Evolutionary conservation across 2,113 vertebrate genomes (phyloP), one percentile per base, ranked within the genome.

Genomic region (Felis chaus): DNA sequence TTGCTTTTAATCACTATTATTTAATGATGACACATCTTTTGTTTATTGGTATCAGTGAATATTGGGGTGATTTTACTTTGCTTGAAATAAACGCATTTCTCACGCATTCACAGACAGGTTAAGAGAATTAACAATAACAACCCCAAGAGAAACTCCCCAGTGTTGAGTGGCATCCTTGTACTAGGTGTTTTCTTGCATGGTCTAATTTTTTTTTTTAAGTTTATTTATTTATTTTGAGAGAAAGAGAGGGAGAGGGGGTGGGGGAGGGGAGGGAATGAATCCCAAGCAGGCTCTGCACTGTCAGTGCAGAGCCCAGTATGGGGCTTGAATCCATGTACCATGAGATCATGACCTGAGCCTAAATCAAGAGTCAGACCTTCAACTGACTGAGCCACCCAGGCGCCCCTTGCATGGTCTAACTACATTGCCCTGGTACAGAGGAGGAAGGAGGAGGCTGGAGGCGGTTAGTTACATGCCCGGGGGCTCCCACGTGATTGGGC

Each of bases 81-180:
- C 66, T 36, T 53, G 25, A 69, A 57, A 25, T 66, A n/a, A 25
- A 41, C 25, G 16, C 13, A 1, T 8, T 73, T 86, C 23, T 45
- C 13, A 7, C 15, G 23, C n/a, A 14, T 39, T 15, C 45, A 7
- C 14, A 27, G 5, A 7, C 41, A 36, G 50, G 13, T 50, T 50
- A 19, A 86, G 53, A 66, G 36, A 65, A 65, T 66, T 50, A 27
- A 45, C 55, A 53, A 4, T 65, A 57, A 69, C 3, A 13, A 33
- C 53, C 15, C 57, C 31, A 2, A 33, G 31, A 89, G 19, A 31
- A 16, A 41, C 7, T 29, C 23, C 29, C n/a, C 14, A 4, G 33
- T n/a, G 1, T n/a, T 5, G 74, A 83, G 53, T 4, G 27, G 10
- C 5, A 0, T 25, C 5, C 9, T 80, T 2, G 23, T 16, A 4